phyloP scores from a whole-genome alignment of 2,888 invertebrate genomes.

The Pachycephus smyrnensis region DNA sequence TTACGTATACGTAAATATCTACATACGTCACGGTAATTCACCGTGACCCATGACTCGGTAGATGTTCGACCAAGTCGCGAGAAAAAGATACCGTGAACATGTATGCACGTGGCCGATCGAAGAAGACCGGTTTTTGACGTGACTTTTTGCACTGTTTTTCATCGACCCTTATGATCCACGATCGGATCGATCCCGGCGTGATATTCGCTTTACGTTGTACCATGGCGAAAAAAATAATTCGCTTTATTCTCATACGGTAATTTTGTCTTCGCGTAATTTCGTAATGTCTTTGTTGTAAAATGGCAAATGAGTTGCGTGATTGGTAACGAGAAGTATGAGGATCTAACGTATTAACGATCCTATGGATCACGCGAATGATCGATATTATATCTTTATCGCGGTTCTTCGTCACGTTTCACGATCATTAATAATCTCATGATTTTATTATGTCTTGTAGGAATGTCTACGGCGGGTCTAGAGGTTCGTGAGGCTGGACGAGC shows the following conservation, averaged over 20 bases:
- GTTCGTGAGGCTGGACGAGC: slow-evolving; percentile 70
- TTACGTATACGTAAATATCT: background rate
- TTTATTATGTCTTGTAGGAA: slow-evolving; percentile 46
- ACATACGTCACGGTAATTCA: slow-evolving; percentile 27
- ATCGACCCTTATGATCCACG: slow-evolving; percentile 11
- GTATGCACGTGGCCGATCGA: slow-evolving; percentile 20
- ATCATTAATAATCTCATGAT: background rate
- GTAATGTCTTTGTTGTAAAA: background rate
- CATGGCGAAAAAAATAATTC: background rate
- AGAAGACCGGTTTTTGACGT: slow-evolving; percentile 43
- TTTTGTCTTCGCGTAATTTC: background rate
- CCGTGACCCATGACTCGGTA: slow-evolving; percentile 37
- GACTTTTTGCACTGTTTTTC: slow-evolving; percentile 27
- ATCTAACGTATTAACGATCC: background rate
- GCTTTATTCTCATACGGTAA: background rate
- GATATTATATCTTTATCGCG: background rate
- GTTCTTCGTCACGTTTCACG: background rate
- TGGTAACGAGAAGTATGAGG: background rate
- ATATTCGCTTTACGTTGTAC: background rate
- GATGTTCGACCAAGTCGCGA: slow-evolving; percentile 1
- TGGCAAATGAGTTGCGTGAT: background rate
- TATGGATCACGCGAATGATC: background rate
- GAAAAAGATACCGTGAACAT: slow-evolving; percentile 12
- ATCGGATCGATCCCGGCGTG: slow-evolving; percentile 2
- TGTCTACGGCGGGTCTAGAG: slow-evolving; percentile 61